Conservation (phyloP, 1,140 invertebrate genomes). For the Acromyrmex charruanus region DNA sequence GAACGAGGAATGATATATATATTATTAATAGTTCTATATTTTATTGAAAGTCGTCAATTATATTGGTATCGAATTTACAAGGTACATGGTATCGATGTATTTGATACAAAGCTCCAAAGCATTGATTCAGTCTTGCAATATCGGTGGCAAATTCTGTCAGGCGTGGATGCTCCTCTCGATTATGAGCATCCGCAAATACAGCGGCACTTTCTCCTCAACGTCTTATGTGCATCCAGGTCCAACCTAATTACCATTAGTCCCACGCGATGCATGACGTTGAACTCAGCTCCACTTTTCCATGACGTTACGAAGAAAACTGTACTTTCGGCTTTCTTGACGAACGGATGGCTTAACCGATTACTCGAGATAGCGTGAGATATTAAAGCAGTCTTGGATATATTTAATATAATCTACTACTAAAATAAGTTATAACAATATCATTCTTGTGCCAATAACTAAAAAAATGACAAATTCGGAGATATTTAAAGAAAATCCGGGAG, state of each 20-base stretch:
- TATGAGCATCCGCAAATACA: slow-evolving; percentile 4
- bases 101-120: slow-evolving; percentile 5
- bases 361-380: background rate
- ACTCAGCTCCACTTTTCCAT: slow-evolving; percentile 30
- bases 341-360: background rate
- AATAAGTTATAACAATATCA: too few relatives aligned
- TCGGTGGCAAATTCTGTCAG: slow-evolving; percentile 23
- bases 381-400: background rate
- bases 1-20: background rate
- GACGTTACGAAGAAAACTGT: background rate
- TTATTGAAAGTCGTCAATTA: slow-evolving; percentile 8
- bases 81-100: background rate
- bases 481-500: too few relatives aligned
- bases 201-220: slow-evolving; percentile 36
- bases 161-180: slow-evolving; percentile 15
- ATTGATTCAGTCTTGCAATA: slow-evolving; percentile 18
- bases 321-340: background rate
- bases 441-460: too few relatives aligned
- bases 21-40: background rate
- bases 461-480: too few relatives aligned
- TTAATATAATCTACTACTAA: background rate
- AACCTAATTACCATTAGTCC: slow-evolving; percentile 38
- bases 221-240: background rate
- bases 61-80: slow-evolving; percentile 31
- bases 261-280: slow-evolving; percentile 27